Conservation (phyloP, 2,888 invertebrate species). For the Papilio gigon region DNA sequence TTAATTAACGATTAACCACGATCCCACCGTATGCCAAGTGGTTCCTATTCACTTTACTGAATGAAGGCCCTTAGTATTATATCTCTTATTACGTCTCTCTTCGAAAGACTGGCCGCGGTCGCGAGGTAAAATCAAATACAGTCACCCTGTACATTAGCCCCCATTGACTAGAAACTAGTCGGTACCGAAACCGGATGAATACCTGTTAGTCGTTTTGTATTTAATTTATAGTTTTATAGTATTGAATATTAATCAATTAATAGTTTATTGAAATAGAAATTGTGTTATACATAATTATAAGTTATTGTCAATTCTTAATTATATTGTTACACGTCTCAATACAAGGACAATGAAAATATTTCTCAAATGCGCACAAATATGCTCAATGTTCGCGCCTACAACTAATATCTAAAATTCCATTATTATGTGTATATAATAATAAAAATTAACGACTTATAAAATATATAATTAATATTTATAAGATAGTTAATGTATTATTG, state of each 20-base stretch:
- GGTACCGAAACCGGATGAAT: too few relatives aligned
- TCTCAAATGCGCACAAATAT: slow-evolving; percentile 11
- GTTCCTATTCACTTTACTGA: too few relatives aligned
- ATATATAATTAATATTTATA: slow-evolving; percentile 8
- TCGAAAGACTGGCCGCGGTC: too few relatives aligned
- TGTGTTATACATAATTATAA: slow-evolving; percentile 8
- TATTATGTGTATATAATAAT: slow-evolving; percentile 19
- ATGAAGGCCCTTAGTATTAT: too few relatives aligned
- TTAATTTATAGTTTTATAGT: slow-evolving; percentile 47
- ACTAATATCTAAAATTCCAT: slow-evolving; percentile 27
- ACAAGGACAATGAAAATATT: slow-evolving; percentile 27
- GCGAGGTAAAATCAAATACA: too few relatives aligned
- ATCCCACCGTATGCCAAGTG: too few relatives aligned
- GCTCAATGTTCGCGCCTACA: background rate
- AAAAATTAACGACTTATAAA: slow-evolving; percentile 15
- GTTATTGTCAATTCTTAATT: slow-evolving; percentile 31
- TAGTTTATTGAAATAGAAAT: slow-evolving; percentile 30
- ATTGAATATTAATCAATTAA: slow-evolving; percentile 20
- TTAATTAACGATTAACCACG: too few relatives aligned
- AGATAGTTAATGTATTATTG: slow-evolving; percentile 23
- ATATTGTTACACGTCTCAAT: slow-evolving; percentile 3
- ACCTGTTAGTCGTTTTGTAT: too few relatives aligned
- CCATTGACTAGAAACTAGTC: too few relatives aligned
- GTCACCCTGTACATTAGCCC: too few relatives aligned
- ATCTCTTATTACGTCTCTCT: too few relatives aligned